Evolutionary conservation across 1,140 invertebrate genomes (phyloP), one percentile per base, ranked within the genome.

Genomic region (Leptonema lineaticorne): DNA sequence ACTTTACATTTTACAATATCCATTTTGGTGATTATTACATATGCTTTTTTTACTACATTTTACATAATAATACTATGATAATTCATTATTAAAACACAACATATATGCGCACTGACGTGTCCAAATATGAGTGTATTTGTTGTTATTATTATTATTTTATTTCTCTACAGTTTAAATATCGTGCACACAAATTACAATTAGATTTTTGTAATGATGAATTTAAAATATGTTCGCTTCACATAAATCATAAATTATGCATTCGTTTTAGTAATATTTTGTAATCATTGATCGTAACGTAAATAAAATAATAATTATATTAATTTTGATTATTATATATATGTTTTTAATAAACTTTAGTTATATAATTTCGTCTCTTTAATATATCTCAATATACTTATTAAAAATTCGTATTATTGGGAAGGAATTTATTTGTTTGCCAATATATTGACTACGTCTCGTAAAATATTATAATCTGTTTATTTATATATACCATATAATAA

Each of bases 111-210:
- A n/a, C n/a, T n/a, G n/a, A n/a, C n/a, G n/a, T n/a, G n/a, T n/a
- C n/a, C n/a, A n/a, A n/a, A n/a, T n/a, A n/a, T n/a, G n/a, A n/a
- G 27, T 26, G 4, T 53, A 22, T 18, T 53, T 53, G 27, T 53
- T 7, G 24, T 9, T 26, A 22, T 26, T 26, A 20, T 48, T 3
- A 20, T 26, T 53, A 11, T 11, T 9, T 53, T 24, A 8, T 26
- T 53, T 53, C 27, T 24, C 50, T 53, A 53, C 50, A 26, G 2
- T 53, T 53, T 24, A 53, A 53, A 53, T 24, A 53, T 24, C 22
- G 50, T 53, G 50, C 50, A 53, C 50, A 53, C 50, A 24, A 53
- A 53, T 53, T 53, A 53, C 50, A 53, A 26, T 53, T 53, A 7
- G 9, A 26, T 53, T 14, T 41, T 41, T 41, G 2, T 16, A 14